These are phyloP conservation scores for Drosophila algonquin DNA, from an alignment of 2,888 invertebrate genomes.

Conservation along the genomic window DNA sequence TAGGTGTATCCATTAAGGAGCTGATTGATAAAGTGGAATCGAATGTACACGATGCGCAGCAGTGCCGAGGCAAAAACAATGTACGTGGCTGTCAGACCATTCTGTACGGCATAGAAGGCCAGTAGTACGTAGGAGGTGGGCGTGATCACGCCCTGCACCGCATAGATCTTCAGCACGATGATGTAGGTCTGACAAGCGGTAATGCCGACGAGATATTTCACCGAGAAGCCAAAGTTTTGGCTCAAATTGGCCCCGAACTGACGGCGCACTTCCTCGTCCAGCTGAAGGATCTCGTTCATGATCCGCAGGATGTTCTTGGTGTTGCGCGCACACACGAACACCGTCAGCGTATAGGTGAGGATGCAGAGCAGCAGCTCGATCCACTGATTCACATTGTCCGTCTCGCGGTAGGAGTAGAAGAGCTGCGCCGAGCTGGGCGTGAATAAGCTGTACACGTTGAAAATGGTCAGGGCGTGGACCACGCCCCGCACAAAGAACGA, in stretches of 20 bases:
- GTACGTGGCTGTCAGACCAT: conserved; percentile 74
- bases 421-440: conserved; percentile 63
- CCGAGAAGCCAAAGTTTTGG: conserved; percentile 73
- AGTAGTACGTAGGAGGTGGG: conserved; percentile 71
- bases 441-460: conserved; percentile 76
- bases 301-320: conserved; percentile 71
- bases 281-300: conserved; percentile 78
- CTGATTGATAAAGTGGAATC: conserved; percentile 79
- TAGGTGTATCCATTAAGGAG: conserved; percentile 77
- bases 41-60: conserved; percentile 74
- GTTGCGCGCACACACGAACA: conserved; percentile 75
- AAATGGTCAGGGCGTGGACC: conserved; percentile 70
- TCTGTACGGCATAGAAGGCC: conserved; percentile 75
- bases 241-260: conserved; percentile 63
- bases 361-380: conserved; percentile 79
- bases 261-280: conserved; percentile 77
- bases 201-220: conserved; percentile 68
- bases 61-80: conserved; percentile 78
- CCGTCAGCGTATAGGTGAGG: conserved; percentile 71
- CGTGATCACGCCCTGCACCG: conserved; percentile 51
- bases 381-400: conserved; percentile 81
- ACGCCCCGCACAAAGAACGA: conserved; percentile 72
- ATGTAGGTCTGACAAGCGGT: conserved; percentile 74
- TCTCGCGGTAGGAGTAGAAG: conserved; percentile 71
- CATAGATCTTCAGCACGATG: conserved; percentile 62